Base-by-base conservation (phyloP, 2,888 invertebrate genomes). In the Yponomeuta cagnagella region DNA sequence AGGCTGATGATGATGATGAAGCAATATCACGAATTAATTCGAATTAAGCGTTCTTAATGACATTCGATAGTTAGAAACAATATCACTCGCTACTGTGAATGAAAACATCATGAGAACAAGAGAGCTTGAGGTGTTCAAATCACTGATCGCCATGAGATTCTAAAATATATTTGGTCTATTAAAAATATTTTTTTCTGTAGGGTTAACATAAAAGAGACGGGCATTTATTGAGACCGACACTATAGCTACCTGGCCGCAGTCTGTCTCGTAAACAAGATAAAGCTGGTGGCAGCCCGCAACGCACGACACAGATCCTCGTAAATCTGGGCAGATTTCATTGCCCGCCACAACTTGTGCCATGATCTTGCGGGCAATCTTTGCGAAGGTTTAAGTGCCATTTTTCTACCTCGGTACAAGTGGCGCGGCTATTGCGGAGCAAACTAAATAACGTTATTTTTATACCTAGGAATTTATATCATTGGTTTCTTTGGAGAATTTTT, bases 241-340 rank as follows among this genome's bases (percentile, higher is more conserved):
- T 58, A 15, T 15, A 58, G 52, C 52, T 58, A 58, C 37, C 48
- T 48, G 65, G 70, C 64, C 12, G 64, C 48, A 70, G 31, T 65
- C 31, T 70, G 70, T 70, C 70, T 79, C 80, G 84, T 86, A 87
- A 87, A 85, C 85, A 87, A 86, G 85, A 87, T 86, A 87, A 85
- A 82, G 78, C 81, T 80, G 78, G 72, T 23, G 66, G 63, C 63
- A 37, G 64, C 58, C 69, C 69, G 77, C 75, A 80, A 80, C 80
- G 78, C 79, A 78, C 77, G 78, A 75, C 79, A 77, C 79, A 80
- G 80, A 87, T 69, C 33, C 48, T 63, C 70, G 70, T 87, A 86
- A 86, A 87, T 87, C 86, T 82, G 74, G 73, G 74, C 79, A 80
- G 82, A 84, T 85, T 87, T 84, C 81, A 82, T 82, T 86, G 81